Evolutionary conservation across 2,797 vertebrate genomes (phyloP).

Genomic region (Nannoperca obscura): DNA sequence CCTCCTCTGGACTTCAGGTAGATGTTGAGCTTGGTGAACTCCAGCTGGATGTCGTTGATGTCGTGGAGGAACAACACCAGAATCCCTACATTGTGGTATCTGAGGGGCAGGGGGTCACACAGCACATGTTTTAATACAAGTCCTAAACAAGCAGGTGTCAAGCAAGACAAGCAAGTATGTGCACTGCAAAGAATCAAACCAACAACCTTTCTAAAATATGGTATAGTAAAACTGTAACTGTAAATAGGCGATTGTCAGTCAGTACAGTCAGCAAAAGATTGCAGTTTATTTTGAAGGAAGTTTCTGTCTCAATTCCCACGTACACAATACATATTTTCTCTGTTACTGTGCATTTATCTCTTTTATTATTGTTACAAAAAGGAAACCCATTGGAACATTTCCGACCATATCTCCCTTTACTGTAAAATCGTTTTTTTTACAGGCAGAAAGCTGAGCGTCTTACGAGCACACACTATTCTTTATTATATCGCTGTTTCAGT

Average conservation of each 20-base stretch:
- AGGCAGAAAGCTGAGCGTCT: not conserved
- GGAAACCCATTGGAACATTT: not conserved
- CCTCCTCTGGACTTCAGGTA: conserved; percentile 94
- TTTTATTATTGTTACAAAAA: conserved; percentile 8
- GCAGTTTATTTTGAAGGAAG: not conserved
- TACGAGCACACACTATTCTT: not conserved
- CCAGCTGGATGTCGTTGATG: conserved; percentile 92
- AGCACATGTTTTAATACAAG: not conserved
- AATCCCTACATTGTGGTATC: conserved; percentile 96
- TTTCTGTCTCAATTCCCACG: not conserved
- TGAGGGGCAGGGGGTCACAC: conserved; percentile 52
- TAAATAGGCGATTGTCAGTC: not conserved
- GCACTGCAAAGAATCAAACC: not conserved
- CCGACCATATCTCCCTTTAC: not conserved
- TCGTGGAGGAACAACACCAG: conserved; percentile 97
- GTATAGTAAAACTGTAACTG: not conserved
- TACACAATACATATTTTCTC: not conserved
- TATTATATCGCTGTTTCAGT: not conserved
- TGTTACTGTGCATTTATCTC: conserved; percentile 9
- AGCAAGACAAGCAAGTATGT: not conserved
- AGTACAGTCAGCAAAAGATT: not conserved
- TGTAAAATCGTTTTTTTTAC: conserved; percentile 8
- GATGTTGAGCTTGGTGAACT: conserved; percentile 97
- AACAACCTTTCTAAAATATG: not conserved
- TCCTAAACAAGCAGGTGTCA: not conserved